Conservation (phyloP, 1,140 invertebrate genomes). For the Neodiprion virginianus region DNA sequence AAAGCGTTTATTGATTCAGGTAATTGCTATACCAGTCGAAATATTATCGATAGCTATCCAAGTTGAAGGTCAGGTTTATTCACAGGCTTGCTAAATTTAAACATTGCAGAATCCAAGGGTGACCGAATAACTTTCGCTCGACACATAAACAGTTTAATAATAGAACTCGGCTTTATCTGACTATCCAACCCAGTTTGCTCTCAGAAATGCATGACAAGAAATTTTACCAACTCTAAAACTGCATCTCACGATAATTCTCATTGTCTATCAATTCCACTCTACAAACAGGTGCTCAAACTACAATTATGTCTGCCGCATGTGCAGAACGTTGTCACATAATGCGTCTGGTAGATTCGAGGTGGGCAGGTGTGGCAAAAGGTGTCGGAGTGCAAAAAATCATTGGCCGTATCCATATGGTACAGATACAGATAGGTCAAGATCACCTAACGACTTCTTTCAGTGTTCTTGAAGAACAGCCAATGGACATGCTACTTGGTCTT, state of each 20-base stretch:
- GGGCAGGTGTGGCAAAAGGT: constrained; percentile 94
- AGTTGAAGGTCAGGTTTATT: background rate
- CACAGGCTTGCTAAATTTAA: constrained; percentile 16
- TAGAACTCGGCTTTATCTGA: background rate
- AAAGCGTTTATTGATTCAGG: constrained; percentile 98
- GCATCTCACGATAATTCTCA: background rate
- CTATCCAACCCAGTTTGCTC: background rate
- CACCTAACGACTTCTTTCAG: constrained; percentile 96
- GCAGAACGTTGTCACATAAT: constrained; percentile 96
- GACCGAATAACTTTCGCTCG: background rate
- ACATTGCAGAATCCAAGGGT: background rate
- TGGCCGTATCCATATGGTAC: constrained; percentile 95
- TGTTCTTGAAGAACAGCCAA: constrained; percentile 96
- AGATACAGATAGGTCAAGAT: constrained; percentile 94
- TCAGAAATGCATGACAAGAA: too few species aligned
- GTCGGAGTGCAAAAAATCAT: constrained; percentile 97
- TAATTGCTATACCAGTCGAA: constrained; percentile 44
- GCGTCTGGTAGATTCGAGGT: constrained; percentile 91
- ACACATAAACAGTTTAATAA: constrained; percentile 13
- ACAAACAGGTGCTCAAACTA: constrained; percentile 84
- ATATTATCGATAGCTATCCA: constrained; percentile 9
- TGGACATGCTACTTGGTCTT: constrained; percentile 97
- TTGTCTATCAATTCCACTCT: background rate
- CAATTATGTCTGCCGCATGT: constrained; percentile 92
- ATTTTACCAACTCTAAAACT: background rate